Evolutionary conservation across 2,113 vertebrate species (phyloP).

Genomic region (Agapornis roseicollis): DNA sequence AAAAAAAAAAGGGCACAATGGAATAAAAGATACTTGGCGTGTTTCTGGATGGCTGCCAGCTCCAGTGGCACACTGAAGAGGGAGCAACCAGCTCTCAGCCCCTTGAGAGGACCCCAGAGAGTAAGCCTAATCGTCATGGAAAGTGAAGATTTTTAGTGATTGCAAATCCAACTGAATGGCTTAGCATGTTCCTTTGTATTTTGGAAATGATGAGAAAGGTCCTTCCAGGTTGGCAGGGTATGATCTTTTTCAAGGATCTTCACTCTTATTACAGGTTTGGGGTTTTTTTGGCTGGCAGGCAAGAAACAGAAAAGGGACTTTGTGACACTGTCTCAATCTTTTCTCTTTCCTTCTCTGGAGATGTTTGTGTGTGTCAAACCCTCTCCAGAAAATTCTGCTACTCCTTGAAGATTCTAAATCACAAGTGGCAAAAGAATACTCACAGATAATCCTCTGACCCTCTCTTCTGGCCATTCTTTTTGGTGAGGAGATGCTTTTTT

Average conservation of each 20-base stretch:
- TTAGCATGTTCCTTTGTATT: background rate
- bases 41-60: background rate
- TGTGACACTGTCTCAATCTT: background rate
- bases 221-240: background rate
- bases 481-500: background rate
- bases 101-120: background rate
- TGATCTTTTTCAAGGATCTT: background rate
- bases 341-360: background rate
- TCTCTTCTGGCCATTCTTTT: background rate
- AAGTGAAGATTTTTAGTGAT: background rate
- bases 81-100: background rate
- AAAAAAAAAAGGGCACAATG: background rate
- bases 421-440: background rate
- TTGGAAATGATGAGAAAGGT: background rate
- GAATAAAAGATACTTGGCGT: background rate
- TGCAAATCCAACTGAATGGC: background rate
- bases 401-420: background rate
- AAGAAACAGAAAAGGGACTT: background rate
- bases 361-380: background rate
- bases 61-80: background rate
- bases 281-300: background rate
- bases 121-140: background rate
- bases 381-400: background rate
- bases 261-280: background rate
- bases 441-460: background rate